These are phyloP conservation scores for Chelonia mydas DNA, from an alignment of 2,797 vertebrate species.

Conservation along the genomic window DNA sequence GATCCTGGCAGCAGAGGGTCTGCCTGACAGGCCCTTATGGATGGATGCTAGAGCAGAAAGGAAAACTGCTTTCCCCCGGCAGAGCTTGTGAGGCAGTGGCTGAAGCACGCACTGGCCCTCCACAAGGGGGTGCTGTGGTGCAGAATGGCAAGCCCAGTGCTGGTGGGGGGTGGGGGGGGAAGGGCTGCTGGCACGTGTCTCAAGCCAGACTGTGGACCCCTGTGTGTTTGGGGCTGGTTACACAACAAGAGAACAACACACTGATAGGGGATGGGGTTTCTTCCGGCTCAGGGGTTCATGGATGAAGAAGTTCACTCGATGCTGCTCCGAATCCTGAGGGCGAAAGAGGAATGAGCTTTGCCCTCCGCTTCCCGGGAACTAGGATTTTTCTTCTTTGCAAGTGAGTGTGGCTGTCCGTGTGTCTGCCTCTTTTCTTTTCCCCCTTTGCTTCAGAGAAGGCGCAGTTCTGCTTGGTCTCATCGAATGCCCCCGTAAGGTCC, in stretches of 20 bases:
- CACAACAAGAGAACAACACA: neutral
- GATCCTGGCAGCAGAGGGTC: neutral
- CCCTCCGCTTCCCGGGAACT: neutral
- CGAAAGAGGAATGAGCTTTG: conserved; percentile 38
- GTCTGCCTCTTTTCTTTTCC: no score
- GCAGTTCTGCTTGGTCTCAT: no score
- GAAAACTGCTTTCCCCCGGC: neutral
- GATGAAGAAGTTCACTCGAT: conserved; percentile 76
- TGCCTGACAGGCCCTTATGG: neutral
- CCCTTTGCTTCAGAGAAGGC: neutral
- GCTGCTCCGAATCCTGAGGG: conserved; percentile 77
- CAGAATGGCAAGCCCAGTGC: neutral
- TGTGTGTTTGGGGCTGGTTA: neutral
- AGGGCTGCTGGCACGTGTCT: neutral
- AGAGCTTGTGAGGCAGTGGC: neutral
- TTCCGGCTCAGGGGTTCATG: conserved; percentile 77
- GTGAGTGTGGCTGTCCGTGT: neutral
- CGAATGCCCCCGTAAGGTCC: neutral
- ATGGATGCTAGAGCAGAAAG: neutral
- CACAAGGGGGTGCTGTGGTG: neutral
- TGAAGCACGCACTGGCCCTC: no score
- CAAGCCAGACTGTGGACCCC: neutral
- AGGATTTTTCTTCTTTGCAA: neutral
- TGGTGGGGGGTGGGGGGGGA: fast-evolving
- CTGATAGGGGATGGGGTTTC: neutral